Conservation (phyloP, 1,140 invertebrate species). For the Macrosteles quadrilineatus region DNA sequence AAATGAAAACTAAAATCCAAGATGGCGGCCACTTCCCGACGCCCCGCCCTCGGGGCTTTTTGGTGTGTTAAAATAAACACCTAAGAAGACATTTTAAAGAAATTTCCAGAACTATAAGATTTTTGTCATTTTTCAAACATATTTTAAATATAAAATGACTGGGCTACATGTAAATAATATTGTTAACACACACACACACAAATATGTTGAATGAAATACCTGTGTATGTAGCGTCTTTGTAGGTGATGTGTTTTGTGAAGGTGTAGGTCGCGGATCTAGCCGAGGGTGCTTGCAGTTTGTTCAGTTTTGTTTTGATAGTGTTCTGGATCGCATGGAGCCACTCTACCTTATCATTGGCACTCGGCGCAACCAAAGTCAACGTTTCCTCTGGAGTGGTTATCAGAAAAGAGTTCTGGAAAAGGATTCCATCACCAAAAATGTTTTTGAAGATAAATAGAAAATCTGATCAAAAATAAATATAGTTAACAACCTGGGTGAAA, state of each 20-base stretch:
- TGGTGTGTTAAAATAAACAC: no score
- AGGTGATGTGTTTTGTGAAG: slow-evolving; percentile 70
- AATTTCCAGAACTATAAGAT: no score
- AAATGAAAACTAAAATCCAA: no score
- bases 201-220: no score
- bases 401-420: slow-evolving; percentile 62
- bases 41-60: no score
- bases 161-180: no score
- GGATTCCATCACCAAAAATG: slow-evolving; percentile 50
- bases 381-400: slow-evolving; percentile 77
- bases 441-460: slow-evolving; percentile 26
- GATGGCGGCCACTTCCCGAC: no score
- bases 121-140: no score
- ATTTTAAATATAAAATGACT: no score
- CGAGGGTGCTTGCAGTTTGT: slow-evolving; percentile 63
- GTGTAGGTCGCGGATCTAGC: slow-evolving; percentile 69
- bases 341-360: slow-evolving; percentile 70
- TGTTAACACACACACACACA: no score
- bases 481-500: background rate
- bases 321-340: slow-evolving; percentile 73
- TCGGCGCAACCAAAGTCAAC: slow-evolving; percentile 64
- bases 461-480: slow-evolving; percentile 25
- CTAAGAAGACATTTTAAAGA: no score
- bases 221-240: slow-evolving; percentile 75
- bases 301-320: slow-evolving; percentile 61